Percentiles rank a stretch among this genome's conserved stretches.
Evolutionary conservation across 2,888 invertebrate species (phyloP).

Genomic region (Eupithecia abbreviata): DNA sequence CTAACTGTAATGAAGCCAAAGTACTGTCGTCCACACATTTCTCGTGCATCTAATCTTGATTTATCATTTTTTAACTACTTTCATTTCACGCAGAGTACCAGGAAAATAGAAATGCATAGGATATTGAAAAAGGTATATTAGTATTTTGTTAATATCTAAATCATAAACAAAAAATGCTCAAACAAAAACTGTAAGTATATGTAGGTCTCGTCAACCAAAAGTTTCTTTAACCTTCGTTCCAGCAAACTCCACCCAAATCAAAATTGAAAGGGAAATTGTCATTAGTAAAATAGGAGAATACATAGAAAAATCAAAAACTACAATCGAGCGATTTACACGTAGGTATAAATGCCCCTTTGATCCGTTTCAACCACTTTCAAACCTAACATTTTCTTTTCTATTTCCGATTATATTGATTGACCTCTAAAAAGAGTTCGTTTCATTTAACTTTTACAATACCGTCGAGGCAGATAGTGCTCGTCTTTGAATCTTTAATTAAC

Average conservation of each 20-base stretch:
- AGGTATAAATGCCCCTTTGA: background rate
- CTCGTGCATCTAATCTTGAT: no score
- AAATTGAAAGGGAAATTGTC: background rate
- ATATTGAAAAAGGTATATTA: no score
- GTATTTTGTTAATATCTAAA: background rate
- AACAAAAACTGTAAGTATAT: no score
- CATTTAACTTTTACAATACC: slow-evolving; percentile 26
- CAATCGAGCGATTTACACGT: background rate
- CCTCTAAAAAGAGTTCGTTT: slow-evolving; percentile 17
- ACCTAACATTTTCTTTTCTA: background rate
- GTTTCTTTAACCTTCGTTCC: background rate
- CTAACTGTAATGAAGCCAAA: no score
- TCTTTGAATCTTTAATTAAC: slow-evolving; percentile 38
- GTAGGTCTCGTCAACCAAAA: no score
- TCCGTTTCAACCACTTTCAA: no score
- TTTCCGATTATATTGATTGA: slow-evolving; percentile 31
- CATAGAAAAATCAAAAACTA: background rate
- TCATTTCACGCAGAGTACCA: no score
- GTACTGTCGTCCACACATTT: no score
- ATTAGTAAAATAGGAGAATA: background rate
- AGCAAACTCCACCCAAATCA: background rate
- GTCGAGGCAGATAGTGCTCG: background rate
- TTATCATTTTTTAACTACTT: no score
- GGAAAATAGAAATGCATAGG: no score
- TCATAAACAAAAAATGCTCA: background rate